Evolutionary conservation across 2,797 vertebrate genomes (phyloP), one percentile per base, ranked within the genome.

Genomic region (Stomatorhinus walkeri): DNA sequence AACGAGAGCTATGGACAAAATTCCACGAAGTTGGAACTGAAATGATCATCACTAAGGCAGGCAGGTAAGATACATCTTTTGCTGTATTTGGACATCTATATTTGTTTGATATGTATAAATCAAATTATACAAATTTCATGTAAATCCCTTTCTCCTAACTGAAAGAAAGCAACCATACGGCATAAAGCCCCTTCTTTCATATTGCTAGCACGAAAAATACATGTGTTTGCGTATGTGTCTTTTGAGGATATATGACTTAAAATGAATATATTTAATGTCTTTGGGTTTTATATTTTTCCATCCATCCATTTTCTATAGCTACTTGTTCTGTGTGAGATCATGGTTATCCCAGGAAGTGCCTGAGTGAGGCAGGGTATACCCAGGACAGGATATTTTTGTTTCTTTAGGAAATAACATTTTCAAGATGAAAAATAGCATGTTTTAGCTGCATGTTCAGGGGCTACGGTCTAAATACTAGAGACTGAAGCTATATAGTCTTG

Each of bases 41-140:
- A 92, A 99, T 99, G 98, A 98, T 99, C 90, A 98, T 99, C 91
- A 99, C 98, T 32, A 99, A 98, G 90, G 98, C 97, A 9, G 98
- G 98, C 92, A 95, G 98, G 98, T 98, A 95, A 95, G 88, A 85
- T 52, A 8, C 56, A 16, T 48, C 12, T 49, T 85, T 32, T 64
- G 86, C n/a, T 59, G 14, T 28, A 51, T 24, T 7, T 86, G 14
- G 48, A 28, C 22, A 16, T 56, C 54, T 59, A 22, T 61, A 19
- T 64, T 14, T 28, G 40, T 24, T 48, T 22, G 8, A 24, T 48
- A 61, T 24, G 36, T 1, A 16, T 24, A 54, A 52, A 49, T 51
- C 9, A 59, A 51, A 19, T 83, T 8, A 16, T 79, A n/a, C 16
- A 79, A 79, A 16, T 79, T 40, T 43, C 6, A 7, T n/a, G 16